phyloP scores from a whole-genome alignment of 2,797 vertebrate species.

The Bovichtus diacanthus region DNA sequence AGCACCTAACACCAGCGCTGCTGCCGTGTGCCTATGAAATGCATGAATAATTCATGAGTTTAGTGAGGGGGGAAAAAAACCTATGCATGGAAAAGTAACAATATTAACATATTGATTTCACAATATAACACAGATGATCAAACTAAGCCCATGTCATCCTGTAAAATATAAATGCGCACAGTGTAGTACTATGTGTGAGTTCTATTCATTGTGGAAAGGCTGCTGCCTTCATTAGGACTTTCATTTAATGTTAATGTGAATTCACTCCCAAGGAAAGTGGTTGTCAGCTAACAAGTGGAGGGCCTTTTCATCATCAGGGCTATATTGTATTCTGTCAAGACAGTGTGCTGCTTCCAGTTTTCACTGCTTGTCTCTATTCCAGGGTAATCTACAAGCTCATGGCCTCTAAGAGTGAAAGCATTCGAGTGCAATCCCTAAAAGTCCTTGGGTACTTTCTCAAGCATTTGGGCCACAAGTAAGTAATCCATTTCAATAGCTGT shows the following conservation, averaged over 20 bases:
- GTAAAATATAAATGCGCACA: slow-evolving; percentile 68
- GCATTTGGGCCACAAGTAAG: slow-evolving; percentile 98
- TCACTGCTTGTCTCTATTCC: slow-evolving; percentile 65
- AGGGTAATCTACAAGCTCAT: slow-evolving; percentile 98
- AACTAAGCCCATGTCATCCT: slow-evolving; percentile 52
- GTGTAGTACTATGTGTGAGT: slow-evolving; percentile 42
- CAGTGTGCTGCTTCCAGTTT: slow-evolving; percentile 50
- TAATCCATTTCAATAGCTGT: slow-evolving; percentile 43
- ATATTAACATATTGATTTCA: slow-evolving; percentile 73
- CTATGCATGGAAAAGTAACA: slow-evolving; percentile 47
- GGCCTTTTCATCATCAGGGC: slow-evolving; percentile 55
- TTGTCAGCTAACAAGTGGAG: slow-evolving; percentile 59
- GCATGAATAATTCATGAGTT: slow-evolving; percentile 70
- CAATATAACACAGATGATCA: slow-evolving; percentile 61
- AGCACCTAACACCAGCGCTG: slow-evolving; percentile 20
- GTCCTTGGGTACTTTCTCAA: slow-evolving; percentile 98
- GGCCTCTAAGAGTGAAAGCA: slow-evolving; percentile 96
- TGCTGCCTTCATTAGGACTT: slow-evolving; percentile 56
- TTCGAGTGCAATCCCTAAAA: slow-evolving; percentile 97
- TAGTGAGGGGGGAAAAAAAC: slow-evolving; percentile 6
- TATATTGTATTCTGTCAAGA: slow-evolving; percentile 53
- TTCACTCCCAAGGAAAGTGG: slow-evolving; percentile 58
- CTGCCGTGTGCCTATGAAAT: slow-evolving; percentile 23
- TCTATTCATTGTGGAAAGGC: slow-evolving; percentile 34
- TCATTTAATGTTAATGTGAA: slow-evolving; percentile 65